A percentile compares a stretch with the other conserved stretches of the same genome.
Conservation (phyloP, 2,113 vertebrate genomes). For the Acrocephalus arundinaceus region DNA sequence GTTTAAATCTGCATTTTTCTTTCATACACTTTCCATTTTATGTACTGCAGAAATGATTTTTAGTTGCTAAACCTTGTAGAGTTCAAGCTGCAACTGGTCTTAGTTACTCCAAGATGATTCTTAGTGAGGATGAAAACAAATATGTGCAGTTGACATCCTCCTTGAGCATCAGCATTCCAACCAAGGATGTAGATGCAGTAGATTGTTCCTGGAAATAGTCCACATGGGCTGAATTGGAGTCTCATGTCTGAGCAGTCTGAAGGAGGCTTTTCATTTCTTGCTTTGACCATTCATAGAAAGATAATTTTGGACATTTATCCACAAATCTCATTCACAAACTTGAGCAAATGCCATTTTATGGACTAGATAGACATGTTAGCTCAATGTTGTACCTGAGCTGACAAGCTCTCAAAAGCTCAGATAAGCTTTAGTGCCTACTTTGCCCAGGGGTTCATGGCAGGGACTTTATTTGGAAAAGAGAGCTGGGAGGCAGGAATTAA, state of each 20-base stretch:
- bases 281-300: neutral
- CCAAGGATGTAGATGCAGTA: neutral
- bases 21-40: neutral
- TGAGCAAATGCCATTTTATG: neutral
- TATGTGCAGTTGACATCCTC: neutral
- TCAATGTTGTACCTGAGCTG: neutral
- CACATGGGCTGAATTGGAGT: neutral
- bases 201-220: neutral
- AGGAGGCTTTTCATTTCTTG: neutral
- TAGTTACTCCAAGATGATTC: neutral
- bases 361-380: neutral
- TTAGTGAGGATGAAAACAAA: neutral
- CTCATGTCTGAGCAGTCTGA: neutral
- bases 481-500: neutral
- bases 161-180: neutral
- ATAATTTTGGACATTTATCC: neutral
- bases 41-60: neutral
- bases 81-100: neutral
- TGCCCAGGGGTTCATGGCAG: neutral
- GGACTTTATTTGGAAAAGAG: neutral
- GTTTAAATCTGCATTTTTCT: slow-evolving; percentile 2
- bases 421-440: neutral
- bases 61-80: neutral
- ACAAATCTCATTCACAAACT: neutral
- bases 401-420: neutral